Percentiles rank a stretch among this genome's conserved stretches.
Evolutionary conservation across 2,797 vertebrate genomes (phyloP).

Genomic region (Tamandua tetradactyla): DNA sequence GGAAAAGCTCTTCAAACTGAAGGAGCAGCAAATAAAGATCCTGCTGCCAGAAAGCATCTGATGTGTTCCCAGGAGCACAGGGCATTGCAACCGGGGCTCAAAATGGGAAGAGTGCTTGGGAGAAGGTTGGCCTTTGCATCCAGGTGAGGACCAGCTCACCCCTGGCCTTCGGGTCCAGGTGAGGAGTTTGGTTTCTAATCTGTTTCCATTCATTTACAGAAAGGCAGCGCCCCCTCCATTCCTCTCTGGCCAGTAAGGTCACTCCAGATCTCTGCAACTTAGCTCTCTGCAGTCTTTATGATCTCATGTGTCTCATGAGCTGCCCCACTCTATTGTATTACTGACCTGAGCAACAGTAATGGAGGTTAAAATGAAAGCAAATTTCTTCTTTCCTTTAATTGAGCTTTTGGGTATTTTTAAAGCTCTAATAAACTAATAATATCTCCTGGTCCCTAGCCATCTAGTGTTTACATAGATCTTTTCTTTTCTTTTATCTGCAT

Average conservation of each 20-base stretch:
- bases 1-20: not conserved
- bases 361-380: conserved; percentile 56
- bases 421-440: conserved; percentile 75
- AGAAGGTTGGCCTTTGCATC: not conserved
- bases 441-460: conserved; percentile 73
- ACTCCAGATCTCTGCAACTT: not conserved
- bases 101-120: accelerated
- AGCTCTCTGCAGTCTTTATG: not conserved
- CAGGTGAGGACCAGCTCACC: not conserved
- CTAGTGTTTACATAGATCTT: conserved; percentile 73
- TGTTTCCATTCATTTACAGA: not conserved
- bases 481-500: conserved; percentile 74
- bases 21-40: not conserved
- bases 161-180: not conserved
- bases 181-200: not conserved
- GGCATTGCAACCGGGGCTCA: not conserved
- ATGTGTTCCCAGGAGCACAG: not conserved
- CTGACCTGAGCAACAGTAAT: conserved; percentile 18
- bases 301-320: not conserved
- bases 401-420: conserved; percentile 74
- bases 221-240: not conserved
- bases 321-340: not conserved
- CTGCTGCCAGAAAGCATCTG: not conserved
- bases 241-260: not conserved
- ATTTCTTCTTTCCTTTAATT: conserved; percentile 48